Evolutionary conservation across 2,797 vertebrate genomes (phyloP).

Genomic region (Myotis vivesi): DNA sequence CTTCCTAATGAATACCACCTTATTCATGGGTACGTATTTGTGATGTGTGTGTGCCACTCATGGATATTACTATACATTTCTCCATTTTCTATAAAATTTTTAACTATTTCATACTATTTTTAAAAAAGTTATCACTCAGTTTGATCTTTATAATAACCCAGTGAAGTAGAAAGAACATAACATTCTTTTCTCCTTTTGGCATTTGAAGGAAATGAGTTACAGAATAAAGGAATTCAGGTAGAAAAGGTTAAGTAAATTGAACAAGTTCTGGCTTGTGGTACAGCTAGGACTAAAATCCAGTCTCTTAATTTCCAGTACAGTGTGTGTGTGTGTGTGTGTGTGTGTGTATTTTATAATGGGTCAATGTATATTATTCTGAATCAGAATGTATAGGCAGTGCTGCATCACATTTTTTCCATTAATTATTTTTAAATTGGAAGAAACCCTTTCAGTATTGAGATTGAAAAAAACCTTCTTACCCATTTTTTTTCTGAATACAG

Average conservation of each 20-base stretch:
- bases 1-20: not conserved
- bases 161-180: not conserved
- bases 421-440: conserved; percentile 15
- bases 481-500: not conserved
- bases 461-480: not conserved
- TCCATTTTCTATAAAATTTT: not conserved
- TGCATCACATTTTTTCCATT: conserved; percentile 9
- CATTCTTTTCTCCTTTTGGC: not conserved
- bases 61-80: not conserved
- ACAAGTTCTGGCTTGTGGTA: conserved; percentile 7
- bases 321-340: not conserved
- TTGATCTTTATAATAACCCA: conserved; percentile 24
- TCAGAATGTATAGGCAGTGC: not conserved
- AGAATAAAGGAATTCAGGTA: conserved; percentile 15
- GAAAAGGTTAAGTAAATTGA: conserved; percentile 17
- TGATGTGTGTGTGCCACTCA: not conserved
- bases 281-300: not conserved
- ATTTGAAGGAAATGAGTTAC: conserved; percentile 37
- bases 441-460: conserved; percentile 22
- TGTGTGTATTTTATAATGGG: not conserved
- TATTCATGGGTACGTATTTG: not conserved
- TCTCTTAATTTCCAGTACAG: conserved; percentile 1
- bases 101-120: not conserved
- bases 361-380: not conserved
- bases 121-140: not conserved